A percentile compares a stretch with the other conserved stretches of the same genome.
These are phyloP conservation scores for Sus cebifrons DNA, from an alignment of 2,797 vertebrate species.

Conservation along the genomic window DNA sequence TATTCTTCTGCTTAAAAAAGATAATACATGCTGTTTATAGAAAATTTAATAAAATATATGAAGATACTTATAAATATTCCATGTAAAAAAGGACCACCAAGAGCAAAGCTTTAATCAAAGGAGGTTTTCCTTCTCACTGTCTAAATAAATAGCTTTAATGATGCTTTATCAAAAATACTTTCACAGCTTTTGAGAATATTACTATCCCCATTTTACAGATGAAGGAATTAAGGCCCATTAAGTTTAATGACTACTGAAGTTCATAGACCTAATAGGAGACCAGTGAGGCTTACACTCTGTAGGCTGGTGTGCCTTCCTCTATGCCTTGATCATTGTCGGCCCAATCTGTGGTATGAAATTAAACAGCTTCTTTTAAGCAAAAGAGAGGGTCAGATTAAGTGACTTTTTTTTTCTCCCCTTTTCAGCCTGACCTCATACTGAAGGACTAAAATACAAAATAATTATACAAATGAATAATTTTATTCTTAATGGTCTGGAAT, in stretches of 20 bases:
- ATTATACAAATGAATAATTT: background rate
- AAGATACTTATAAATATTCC: background rate
- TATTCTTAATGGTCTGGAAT: background rate
- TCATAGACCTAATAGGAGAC: background rate
- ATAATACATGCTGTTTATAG: background rate
- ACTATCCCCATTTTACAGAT: background rate
- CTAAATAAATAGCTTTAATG: slow-evolving; percentile 10
- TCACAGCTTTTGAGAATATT: background rate
- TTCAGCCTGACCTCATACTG: background rate
- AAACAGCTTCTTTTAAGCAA: slow-evolving; percentile 16
- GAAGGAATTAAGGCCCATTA: background rate
- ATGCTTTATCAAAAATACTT: background rate
- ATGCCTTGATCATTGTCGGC: background rate
- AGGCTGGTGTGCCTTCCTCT: background rate
- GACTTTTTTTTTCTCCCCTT: background rate
- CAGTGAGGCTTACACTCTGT: background rate
- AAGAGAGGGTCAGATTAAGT: background rate
- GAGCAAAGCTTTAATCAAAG: background rate
- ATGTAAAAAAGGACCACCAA: background rate
- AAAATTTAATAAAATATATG: background rate
- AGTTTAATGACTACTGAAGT: background rate
- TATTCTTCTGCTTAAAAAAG: background rate
- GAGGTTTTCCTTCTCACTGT: background rate
- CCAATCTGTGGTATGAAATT: background rate
- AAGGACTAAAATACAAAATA: background rate